Evolutionary conservation across 23 tunicate genomes (phyloP), one percentile per base, ranked within the genome.

Genomic region (Halocynthia aurantium): DNA sequence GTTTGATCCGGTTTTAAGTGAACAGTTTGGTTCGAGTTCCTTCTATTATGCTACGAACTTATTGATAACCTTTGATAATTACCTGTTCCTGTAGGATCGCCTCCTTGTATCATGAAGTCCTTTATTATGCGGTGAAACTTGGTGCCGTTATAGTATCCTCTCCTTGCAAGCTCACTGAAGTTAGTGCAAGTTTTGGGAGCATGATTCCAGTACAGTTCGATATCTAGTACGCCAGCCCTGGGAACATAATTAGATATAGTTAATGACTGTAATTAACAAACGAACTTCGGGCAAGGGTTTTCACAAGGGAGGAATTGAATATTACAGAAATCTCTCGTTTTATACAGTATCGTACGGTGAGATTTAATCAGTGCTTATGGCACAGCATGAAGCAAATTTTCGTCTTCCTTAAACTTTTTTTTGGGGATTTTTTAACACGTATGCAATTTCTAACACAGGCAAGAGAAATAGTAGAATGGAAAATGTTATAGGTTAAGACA

Each of bases 11-110:
- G n/a, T 17, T 17, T 15, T 17, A 60, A 4, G 17, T 60, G 64
- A 15, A 15, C n/a, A 17, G 17, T 60, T 15, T 15, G 64, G 17
- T 0, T 1, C 62, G 13, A 9, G 19, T n/a, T 67, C 19, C 19
- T 67, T 67, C 22, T 68, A 2, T 68, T n/a, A 21, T 17, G 2
- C 72, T 5, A 19, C 22, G 5, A 11, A 68, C 13, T 20, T 20
- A 20, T 20, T 31, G 44, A 31, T 31, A 31, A 31, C 44, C 44
- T 31, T 17, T 5, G 15, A 73, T 12, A 76, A 61, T 85, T 20
- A 92, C 98, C 98, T 53, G 99, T 96, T 12, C 89, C 99, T 6
- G 97, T 90, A 0, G 99, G 99, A 76, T 96, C 99, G 7, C 99
- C 99, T 8, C 99, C 99, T 82, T 94, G 99, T 52, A 94, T 94